phyloP scores from a whole-genome alignment of 2,113 vertebrate genomes.

The Podocnemis expansa region DNA sequence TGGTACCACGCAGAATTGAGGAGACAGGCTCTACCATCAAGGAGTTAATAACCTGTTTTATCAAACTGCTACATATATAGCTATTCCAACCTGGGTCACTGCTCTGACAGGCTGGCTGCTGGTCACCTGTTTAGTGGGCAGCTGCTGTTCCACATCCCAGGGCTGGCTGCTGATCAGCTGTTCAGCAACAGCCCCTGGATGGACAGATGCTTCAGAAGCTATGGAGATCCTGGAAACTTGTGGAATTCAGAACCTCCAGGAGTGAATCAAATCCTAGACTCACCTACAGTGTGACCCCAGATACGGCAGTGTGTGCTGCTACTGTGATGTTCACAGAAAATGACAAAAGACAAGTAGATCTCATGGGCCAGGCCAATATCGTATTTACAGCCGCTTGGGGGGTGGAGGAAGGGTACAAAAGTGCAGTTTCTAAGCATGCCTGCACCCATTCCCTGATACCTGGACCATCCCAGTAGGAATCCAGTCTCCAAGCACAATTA shows the following conservation, averaged over 20 bases:
- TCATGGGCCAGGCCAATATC: rapidly evolving
- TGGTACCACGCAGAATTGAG: background rate
- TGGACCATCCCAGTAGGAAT: background rate
- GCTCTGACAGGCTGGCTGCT: too few relatives aligned
- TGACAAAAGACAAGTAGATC: background rate
- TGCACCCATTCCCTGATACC: background rate
- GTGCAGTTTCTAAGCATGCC: background rate
- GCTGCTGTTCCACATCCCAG: too few relatives aligned
- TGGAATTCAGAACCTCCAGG: too few relatives aligned
- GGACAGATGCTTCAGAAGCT: too few relatives aligned
- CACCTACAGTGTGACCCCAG: rapidly evolving
- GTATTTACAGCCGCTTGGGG: background rate
- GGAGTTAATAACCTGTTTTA: rapidly evolving
- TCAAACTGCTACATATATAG: background rate
- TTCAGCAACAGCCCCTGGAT: too few relatives aligned
- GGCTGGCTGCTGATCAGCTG: too few relatives aligned
- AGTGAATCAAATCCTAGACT: background rate
- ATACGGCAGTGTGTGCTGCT: rapidly evolving
- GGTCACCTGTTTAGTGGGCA: too few relatives aligned
- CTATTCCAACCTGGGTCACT: background rate
- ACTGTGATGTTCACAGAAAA: rapidly evolving
- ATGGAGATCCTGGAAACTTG: too few relatives aligned
- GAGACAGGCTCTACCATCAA: background rate
- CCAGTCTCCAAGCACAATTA: background rate
- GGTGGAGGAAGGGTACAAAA: background rate